Base-by-base conservation (phyloP, 2,888 invertebrate genomes). In the Xestobium rufovillosum region DNA sequence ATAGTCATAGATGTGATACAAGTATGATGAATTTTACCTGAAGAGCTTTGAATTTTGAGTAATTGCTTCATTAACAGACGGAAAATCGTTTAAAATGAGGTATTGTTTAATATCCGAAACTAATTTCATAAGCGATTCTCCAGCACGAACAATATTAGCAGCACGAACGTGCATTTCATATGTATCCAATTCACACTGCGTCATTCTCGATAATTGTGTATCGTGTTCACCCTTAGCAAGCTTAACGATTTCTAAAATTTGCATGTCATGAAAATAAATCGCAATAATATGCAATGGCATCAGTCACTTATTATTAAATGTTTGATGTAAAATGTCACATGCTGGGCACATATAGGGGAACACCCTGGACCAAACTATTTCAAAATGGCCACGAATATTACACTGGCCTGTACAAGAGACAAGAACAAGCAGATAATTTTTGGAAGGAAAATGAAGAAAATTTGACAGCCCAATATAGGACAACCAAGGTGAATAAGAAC, bases 101-200 rank as follows among this genome's bases (percentile, higher is more conserved):
- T 96, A 98, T 60, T 98, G 96, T 59, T 97, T 97, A 44, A 98
- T 89, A 61, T 97, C 96, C 0, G 95, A 91, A 1, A 96, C 94
- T 15, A 98, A 70, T 65, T 96, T 96, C 86, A 95, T 90, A 14
- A 98, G 66, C 0, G 95, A 94, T 69, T 97, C 96, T 1, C 92
- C 94, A 39, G 97, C 96, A 54, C 96, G 73, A 1, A 95, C 94
- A 58, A 96, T 95, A 62, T 96, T 96, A 3, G 95, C 88, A 16
- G 95, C 89, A 57, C 96, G 70, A 2, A 96, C 94, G 70, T 94
- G 90, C 91, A 95, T 94, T 70, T 90, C 95, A 69, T 86, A 94
- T 14, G 91, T 88, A 53, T 95, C 94, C 61, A 94, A 91, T 61
- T 94, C 94, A 56, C 89, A 87, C 60, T 94, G 92, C 2, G 92